Conservation (phyloP, 2,113 vertebrate species). For the Dunckerocampus dactyliophorus region DNA sequence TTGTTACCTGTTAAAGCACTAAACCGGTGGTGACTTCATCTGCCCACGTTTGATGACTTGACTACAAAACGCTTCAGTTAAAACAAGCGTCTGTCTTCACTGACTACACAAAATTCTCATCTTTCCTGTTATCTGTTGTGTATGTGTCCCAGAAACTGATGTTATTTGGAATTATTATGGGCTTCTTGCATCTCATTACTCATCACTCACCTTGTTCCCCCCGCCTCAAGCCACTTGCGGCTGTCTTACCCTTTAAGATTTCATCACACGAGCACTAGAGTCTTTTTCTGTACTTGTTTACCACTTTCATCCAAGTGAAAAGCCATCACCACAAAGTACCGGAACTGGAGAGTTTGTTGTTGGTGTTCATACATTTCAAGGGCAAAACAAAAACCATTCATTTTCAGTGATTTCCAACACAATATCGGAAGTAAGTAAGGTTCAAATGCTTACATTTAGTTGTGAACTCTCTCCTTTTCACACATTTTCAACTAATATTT, state of each 20-base stretch:
- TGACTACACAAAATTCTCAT: not conserved
- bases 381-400: not conserved
- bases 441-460: not conserved
- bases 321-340: not conserved
- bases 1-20: conserved; percentile 11
- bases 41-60: conserved; percentile 11
- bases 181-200: conserved; percentile 15
- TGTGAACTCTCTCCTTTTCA: not conserved
- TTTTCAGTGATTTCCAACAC: not conserved
- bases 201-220: conserved; percentile 13
- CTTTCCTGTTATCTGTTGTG: conserved; percentile 10
- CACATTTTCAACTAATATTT: too few species aligned
- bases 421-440: not conserved
- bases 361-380: not conserved
- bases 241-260: conserved; percentile 10
- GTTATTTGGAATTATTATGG: conserved; percentile 34
- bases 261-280: not conserved
- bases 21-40: not conserved
- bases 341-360: not conserved
- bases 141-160: conserved; percentile 28
- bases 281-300: conserved; percentile 17
- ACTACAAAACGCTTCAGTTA: conserved; percentile 13
- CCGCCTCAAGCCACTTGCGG: conserved; percentile 13
- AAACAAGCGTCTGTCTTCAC: not conserved
- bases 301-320: conserved; percentile 13